Conservation (phyloP, 2,113 vertebrate genomes). For the Mesitornis unicolor region DNA sequence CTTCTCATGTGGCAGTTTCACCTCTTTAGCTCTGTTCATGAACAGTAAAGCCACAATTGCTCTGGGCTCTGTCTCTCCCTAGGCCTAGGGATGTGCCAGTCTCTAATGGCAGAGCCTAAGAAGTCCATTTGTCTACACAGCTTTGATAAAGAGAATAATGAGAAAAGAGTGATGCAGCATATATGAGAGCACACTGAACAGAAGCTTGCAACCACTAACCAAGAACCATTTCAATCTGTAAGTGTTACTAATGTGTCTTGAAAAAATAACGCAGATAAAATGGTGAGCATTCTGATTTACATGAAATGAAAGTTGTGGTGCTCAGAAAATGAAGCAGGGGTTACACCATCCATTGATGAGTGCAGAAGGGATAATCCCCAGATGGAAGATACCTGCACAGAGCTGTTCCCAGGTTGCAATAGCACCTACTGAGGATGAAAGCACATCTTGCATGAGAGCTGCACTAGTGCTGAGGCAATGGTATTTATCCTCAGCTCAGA, state of each 20-base stretch:
- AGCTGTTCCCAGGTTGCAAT: not conserved
- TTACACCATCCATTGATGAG: not conserved
- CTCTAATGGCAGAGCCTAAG: not conserved
- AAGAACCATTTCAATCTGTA: not conserved
- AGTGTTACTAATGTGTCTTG: not conserved
- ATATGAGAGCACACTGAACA: not conserved
- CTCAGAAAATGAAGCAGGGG: not conserved
- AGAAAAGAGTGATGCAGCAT: not conserved
- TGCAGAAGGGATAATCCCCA: not conserved
- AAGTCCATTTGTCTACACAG: not conserved
- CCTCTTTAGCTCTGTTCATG: not conserved
- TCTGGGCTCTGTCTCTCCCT: not conserved
- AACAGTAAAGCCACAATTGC: not conserved
- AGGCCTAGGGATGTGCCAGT: not conserved
- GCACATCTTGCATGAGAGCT: not conserved
- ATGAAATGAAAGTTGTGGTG: not conserved
- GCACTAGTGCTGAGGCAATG: not conserved
- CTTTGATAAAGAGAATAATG: not conserved
- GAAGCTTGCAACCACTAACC: not conserved
- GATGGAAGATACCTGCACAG: not conserved
- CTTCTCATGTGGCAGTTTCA: not conserved
- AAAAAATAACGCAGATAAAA: not conserved
- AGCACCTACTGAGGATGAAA: not conserved
- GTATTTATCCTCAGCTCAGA: not conserved
- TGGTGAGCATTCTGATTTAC: not conserved